Base-by-base conservation (phyloP, 2,797 vertebrate species). In the Muscicapa comitata region DNA sequence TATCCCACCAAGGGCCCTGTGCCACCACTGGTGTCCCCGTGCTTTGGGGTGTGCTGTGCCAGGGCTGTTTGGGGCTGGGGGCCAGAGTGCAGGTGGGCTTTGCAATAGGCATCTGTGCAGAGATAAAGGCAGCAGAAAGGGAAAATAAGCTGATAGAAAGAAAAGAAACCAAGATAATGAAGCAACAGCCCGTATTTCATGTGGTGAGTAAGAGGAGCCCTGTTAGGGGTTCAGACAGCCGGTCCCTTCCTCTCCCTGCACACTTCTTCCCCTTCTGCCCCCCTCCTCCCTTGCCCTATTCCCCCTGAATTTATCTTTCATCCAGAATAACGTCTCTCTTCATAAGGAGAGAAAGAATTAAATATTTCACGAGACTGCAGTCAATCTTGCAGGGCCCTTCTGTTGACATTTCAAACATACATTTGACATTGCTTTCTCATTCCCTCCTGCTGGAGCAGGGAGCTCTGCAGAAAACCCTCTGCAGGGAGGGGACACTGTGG, bases 311-410 rank as follows among this genome's bases (percentile, higher is more conserved):
- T 84, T 94, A 95, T 97, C 84, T 94, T 95, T 93, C 91, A 96
- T 86, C 73, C 73, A 67, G 17, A 91, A 88, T 86, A 95, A 94
- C 4, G 3, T 92, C 81, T 95, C 78, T 93, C 88, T 95, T 96
- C 92, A 66, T 93, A 78, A 75, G 50, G 59, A 96, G 43, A 86
- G 79, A 94, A 94, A 94, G 87, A 94, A 96, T 94, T 96, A 97
- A 95, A 95, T 97, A 95, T 96, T 96, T 95, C 94, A 95, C 78
- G 4, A 94, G 95, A 86, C 70, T 57, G 65, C 90, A 93, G 96
- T 95, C 95, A 92, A 85, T 96, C 83, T 93, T 90, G 90, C 93
- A 23, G 71, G 66, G 88, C 83, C 91, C 76, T 95, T 91, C 83
- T 91, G 94, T 90, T 95, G 95, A 96, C 93, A 93, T 96, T 93